Base-by-base conservation (phyloP, 2,113 vertebrate genomes). In the Tragelaphus imberbis region DNA sequence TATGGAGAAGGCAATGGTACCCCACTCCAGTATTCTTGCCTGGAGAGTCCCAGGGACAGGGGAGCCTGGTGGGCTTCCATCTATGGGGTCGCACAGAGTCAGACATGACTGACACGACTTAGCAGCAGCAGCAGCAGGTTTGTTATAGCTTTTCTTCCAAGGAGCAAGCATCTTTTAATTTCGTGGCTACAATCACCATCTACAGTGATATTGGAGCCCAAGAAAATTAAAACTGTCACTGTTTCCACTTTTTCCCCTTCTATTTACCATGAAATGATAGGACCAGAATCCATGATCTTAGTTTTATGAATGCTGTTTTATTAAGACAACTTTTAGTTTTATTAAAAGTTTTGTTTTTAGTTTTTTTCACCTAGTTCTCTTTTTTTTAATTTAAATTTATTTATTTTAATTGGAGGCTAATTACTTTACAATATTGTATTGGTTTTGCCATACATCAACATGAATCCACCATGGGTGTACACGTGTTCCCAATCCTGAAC, bases 91-190 rank as follows among this genome's bases (percentile, higher is more conserved):
- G 49, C 49, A 49, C 49, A 49, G 49, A 49, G 49, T 49, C 49
- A 49, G 49, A 49, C 49, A 49, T 2, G 11, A 12, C 49, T 49
- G 49, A 49, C 0, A 0, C 0, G 49, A 49, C 49, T 49, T 49
- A 49, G 49, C 49, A 49, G 49, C 49, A 49, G 49, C 49, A 49
- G 49, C 49, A 49, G 49, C 2, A 33, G 14, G 30, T 65, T 65
- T 65, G 30, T 65, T 65, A 65, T n/a, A 65, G 63, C 15, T n/a
- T 65, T 65, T 33, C 63, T 65, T 65, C 63, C 63, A 65, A 65
- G 7, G 30, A 65, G 30, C 63, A 65, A 65, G 30, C 30, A 17
- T n/a, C 30, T 65, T 65, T 65, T n/a, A 65, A n/a, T 65, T 65
- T 65, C 1, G 0, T 65, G 63, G 63, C 63, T 65, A 15, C 30